Conservation (phyloP, 2,113 vertebrate genomes). For the Ailurus styani region DNA sequence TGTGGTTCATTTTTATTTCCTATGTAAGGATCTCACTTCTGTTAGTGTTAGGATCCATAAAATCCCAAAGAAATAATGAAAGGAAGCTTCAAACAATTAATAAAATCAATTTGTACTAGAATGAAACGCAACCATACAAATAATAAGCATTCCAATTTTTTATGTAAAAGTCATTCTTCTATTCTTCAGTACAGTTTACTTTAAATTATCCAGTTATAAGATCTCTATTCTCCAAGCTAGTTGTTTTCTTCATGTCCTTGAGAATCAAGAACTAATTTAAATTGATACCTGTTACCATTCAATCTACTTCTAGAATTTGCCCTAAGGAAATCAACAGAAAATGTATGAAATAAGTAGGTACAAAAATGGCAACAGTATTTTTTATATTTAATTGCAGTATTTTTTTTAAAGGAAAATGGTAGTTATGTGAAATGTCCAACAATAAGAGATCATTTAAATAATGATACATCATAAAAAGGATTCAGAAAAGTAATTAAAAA, state of each 20-base stretch:
- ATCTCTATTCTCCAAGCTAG: background rate
- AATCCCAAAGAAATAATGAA: background rate
- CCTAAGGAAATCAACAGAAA: background rate
- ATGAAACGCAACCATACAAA: background rate
- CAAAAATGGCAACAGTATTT: background rate
- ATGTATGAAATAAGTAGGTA: background rate
- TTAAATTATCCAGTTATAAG: background rate
- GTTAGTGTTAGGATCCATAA: background rate
- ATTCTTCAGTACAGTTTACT: background rate
- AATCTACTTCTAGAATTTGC: slow-evolving; percentile 6
- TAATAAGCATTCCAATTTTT: background rate
- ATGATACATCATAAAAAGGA: background rate
- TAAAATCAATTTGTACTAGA: background rate
- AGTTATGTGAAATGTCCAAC: background rate
- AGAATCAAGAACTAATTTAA: background rate
- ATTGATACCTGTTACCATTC: background rate
- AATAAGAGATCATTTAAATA: background rate
- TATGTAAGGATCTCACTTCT: background rate
- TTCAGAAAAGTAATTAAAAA: background rate
- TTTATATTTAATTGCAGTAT: background rate
- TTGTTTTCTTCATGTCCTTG: background rate
- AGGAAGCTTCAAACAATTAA: background rate
- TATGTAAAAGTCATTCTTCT: background rate
- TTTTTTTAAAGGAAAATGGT: background rate
- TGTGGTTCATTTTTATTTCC: background rate